Conservation (phyloP, 2,888 invertebrate genomes). For the Himalopsyche tibetana region DNA sequence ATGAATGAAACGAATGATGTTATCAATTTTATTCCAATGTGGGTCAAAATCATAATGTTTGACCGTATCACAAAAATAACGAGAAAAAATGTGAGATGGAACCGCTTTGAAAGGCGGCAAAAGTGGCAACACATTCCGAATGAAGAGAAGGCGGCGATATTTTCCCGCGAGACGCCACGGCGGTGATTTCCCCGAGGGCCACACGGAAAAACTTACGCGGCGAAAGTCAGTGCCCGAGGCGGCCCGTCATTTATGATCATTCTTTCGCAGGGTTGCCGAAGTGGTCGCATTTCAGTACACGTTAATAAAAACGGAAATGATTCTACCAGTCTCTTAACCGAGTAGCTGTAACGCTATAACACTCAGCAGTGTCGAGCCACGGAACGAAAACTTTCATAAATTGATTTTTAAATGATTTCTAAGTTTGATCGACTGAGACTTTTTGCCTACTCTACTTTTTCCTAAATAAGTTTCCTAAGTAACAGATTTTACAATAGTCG, state of each 20-base stretch:
- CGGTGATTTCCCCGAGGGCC: conserved; percentile 23
- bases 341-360: no score
- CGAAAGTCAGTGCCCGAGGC: conserved; percentile 34
- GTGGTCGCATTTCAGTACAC: no score
- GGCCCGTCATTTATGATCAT: conserved; percentile 37
- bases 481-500: no score
- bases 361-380: no score
- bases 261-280: neutral
- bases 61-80: neutral
- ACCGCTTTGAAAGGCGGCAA: conserved; percentile 7
- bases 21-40: conserved; percentile 1
- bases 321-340: no score
- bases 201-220: conserved; percentile 24
- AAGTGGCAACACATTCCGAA: conserved; percentile 23
- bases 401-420: no score
- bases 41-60: conserved; percentile 19
- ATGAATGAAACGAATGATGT: neutral
- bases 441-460: no score
- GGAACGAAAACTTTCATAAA: no score
- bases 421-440: no score
- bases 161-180: conserved; percentile 24
- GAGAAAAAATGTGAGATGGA: neutral
- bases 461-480: no score
- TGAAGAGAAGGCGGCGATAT: neutral
- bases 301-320: no score